Evolutionary conservation across 2,888 invertebrate genomes (phyloP).

Genomic region (Ischnus inquisitorius): DNA sequence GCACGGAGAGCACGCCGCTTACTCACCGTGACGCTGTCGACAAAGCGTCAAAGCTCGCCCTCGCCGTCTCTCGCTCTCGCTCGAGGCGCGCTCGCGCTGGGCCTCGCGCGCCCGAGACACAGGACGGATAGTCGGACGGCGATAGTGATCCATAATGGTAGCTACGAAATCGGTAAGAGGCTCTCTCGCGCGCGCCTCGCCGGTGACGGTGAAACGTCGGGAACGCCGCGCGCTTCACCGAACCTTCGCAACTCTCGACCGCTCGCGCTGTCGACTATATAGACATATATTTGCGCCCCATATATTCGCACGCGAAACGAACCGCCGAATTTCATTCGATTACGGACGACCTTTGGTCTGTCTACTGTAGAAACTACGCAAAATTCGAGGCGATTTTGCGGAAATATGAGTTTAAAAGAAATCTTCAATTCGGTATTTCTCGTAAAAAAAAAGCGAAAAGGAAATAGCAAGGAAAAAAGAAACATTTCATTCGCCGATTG

Average conservation of each 20-base stretch:
- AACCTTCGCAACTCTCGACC: constrained; percentile 37
- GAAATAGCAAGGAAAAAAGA: too few species aligned
- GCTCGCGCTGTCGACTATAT: neutral
- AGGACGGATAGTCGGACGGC: constrained; percentile 61
- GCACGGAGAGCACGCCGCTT: constrained; percentile 49
- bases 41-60: constrained; percentile 67
- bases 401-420: too few species aligned
- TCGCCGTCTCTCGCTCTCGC: too few species aligned
- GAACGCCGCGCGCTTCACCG: constrained; percentile 38
- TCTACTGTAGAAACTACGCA: too few species aligned
- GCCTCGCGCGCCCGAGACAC: constrained; percentile 61
- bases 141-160: constrained; percentile 57
- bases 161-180: constrained; percentile 48
- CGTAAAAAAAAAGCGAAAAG: too few species aligned
- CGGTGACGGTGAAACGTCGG: constrained; percentile 47
- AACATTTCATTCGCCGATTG: too few species aligned
- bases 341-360: too few species aligned
- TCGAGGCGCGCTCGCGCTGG: constrained; percentile 71
- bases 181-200: constrained; percentile 15
- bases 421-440: too few species aligned
- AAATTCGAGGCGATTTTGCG: too few species aligned
- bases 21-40: constrained; percentile 61
- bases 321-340: too few species aligned
- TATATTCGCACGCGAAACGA: too few species aligned
- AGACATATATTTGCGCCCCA: too few species aligned